Percentiles rank a stretch among this genome's conserved stretches.
phyloP scores from a whole-genome alignment of 2,797 vertebrate species.

The Cyprinella venusta region DNA sequence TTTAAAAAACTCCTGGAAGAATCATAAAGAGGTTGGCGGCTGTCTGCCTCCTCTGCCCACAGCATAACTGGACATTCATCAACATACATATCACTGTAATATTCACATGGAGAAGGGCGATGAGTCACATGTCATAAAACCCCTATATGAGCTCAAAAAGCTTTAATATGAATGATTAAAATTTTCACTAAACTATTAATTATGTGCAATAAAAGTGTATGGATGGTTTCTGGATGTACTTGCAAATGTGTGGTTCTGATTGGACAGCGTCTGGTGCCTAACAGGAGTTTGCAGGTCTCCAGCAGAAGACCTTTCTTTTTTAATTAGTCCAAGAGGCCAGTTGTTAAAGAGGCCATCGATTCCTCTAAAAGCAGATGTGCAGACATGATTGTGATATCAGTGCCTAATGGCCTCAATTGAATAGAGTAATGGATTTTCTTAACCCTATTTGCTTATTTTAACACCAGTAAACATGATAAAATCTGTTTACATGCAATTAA shows the following conservation, averaged over 20 bases:
- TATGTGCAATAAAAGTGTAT: not conserved
- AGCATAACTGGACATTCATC: constrained; percentile 2
- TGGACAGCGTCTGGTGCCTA: not conserved
- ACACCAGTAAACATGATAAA: constrained; percentile 1
- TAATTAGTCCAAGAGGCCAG: constrained; percentile 6
- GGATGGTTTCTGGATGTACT: not conserved
- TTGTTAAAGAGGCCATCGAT: constrained; percentile 6
- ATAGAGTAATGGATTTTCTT: too few species aligned
- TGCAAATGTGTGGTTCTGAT: not conserved
- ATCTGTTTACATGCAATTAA: constrained; percentile 19
- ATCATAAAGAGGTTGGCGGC: constrained; percentile 8
- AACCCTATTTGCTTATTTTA: not conserved
- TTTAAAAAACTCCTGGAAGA: constrained; percentile 15
- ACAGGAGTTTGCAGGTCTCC: not conserved
- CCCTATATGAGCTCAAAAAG: not conserved
- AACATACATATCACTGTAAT: constrained; percentile 13
- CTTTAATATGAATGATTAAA: not conserved
- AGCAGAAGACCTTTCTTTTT: constrained; percentile 14
- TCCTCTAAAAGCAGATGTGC: constrained; percentile 27
- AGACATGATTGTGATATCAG: constrained; percentile 36
- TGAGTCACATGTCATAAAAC: not conserved
- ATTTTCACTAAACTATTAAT: not conserved
- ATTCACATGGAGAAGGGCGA: not conserved
- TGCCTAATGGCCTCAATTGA: too few species aligned
- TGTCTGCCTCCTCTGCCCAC: constrained; percentile 4